Base-by-base conservation (phyloP, 2,113 vertebrate genomes). In the Hemichromis elongatus region DNA sequence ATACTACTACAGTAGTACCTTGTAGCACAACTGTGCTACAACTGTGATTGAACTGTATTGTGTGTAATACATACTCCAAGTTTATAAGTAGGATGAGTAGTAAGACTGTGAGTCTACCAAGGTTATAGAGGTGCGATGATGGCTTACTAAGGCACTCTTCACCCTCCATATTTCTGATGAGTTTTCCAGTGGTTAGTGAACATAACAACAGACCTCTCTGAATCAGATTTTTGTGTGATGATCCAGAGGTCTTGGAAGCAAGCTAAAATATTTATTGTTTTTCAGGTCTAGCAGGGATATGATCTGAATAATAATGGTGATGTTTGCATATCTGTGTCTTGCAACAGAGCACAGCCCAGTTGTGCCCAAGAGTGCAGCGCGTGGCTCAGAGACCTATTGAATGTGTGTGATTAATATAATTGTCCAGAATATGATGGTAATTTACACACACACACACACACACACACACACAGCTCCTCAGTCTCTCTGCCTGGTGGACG, bases 371-470 rank as follows among this genome's bases (percentile, higher is more conserved):
- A 73, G 16, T 45, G 53, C 18, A 63, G 68, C 81, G 16, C 14
- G 50, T 10, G 53, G 14, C 30, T 59, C 81, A 78, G 19, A 54
- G n/a, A 55, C 21, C 45, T 42, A 10, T 18, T 16, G 26, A 56
- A 12, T 56, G 21, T 37, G 30, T 55, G 37, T 19, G 14, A 21
- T 42, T 54, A 40, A 40, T 40, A 30, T 35, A 66, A 37, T 28
- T 56, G 6, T 80, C 28, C 14, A 79, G 30, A 77, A 85, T 37
- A 47, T 68, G 18, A 55, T 86, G 66, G 57, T 68, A 53, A 53
- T 53, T 1, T 53, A 7, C 14, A 18, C 57, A 6, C 28, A 19
- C 28, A 47, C 45, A 16, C 45, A 8, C 16, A 54, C 50, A 79
- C 50, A 45, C 42, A 66, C 57, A 47, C 47, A 68, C n/a, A 70